Conservation (phyloP, 1,140 invertebrate genomes). For the Paralvinella palmiformis region DNA sequence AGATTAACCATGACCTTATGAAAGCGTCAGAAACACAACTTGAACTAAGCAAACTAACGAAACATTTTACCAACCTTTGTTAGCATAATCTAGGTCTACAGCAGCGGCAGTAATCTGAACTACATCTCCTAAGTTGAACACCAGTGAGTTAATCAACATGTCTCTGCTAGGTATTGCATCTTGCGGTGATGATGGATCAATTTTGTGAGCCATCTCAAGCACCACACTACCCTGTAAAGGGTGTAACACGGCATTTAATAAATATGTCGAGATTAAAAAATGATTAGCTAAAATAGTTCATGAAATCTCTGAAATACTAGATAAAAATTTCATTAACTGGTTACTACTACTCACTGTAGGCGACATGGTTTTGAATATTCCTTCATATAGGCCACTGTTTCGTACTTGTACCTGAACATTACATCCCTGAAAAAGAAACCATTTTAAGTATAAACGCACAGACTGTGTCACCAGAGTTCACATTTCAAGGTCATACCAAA, state of each 20-base stretch:
- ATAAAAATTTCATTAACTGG: neutral
- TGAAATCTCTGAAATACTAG: neutral
- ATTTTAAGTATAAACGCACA: too few relatives aligned
- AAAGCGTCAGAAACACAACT: neutral
- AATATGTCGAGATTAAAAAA: neutral
- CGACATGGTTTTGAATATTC: conserved; percentile 80
- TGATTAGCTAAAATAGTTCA: neutral
- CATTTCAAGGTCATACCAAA: too few relatives aligned
- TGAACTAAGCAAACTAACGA: too few relatives aligned
- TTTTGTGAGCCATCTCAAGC: conserved; percentile 73
- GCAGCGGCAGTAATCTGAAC: conserved; percentile 71
- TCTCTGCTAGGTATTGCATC: conserved; percentile 56
- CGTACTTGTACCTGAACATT: conserved; percentile 62
- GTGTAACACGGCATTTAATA: too few relatives aligned
- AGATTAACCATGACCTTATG: neutral
- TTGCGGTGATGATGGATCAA: conserved; percentile 55
- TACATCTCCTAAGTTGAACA: conserved; percentile 77
- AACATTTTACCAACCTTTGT: conserved; percentile 55
- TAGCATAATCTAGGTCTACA: conserved; percentile 81
- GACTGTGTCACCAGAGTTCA: too few relatives aligned
- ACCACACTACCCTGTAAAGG: conserved; percentile 65
- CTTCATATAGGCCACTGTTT: conserved; percentile 75
- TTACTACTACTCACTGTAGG: conserved; percentile 50
- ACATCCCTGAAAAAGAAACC: conserved; percentile 32
- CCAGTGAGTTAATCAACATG: conserved; percentile 71